phyloP scores from a whole-genome alignment of 2,113 vertebrate species.

The Sprattus sprattus region DNA sequence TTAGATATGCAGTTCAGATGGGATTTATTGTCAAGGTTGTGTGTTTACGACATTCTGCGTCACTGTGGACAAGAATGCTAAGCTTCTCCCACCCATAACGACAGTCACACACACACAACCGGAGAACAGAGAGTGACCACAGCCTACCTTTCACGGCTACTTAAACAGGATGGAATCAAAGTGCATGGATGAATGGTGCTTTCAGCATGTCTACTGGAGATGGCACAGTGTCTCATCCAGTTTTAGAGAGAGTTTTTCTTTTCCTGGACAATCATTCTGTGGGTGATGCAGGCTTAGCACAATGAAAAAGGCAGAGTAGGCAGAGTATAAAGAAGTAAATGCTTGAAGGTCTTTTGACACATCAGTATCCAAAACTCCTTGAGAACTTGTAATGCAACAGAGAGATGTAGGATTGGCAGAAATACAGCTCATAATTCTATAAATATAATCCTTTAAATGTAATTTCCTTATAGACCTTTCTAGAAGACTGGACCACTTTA shows the following conservation, averaged over 20 bases:
- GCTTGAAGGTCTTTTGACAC: neutral
- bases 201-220: neutral
- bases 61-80: slow-evolving; percentile 5
- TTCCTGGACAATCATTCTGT: too few relatives aligned
- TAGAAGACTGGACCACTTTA: too few relatives aligned
- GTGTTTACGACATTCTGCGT: neutral
- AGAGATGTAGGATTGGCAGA: neutral
- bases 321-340: neutral
- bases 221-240: neutral
- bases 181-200: neutral
- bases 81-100: neutral
- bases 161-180: neutral
- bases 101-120: neutral
- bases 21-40: neutral
- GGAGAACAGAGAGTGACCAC: neutral
- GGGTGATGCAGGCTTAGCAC: too few relatives aligned
- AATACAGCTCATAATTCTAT: neutral
- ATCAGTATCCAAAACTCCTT: neutral
- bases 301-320: neutral
- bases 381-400: neutral
- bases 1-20: neutral
- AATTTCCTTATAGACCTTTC: too few relatives aligned
- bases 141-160: neutral
- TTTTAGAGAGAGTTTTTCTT: neutral
- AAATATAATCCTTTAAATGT: neutral